Base-by-base conservation (phyloP, 2,797 vertebrate species). In the Eulemur albifrons region DNA sequence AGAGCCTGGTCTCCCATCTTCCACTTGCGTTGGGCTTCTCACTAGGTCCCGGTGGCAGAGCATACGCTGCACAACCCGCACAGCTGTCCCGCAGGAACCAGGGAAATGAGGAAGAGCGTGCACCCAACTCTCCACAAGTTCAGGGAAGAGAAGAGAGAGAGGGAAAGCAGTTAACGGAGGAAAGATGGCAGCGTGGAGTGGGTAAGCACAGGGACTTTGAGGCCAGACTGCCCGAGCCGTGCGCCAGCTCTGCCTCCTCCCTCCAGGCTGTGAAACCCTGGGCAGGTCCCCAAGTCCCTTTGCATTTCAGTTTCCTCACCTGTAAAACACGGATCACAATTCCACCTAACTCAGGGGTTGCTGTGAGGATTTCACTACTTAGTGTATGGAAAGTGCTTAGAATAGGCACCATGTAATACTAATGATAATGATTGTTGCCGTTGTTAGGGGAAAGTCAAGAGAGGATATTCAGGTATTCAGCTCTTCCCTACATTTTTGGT, bases 171-270 rank as follows among this genome's bases (percentile, higher is more conserved):
- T 4, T 1, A 4, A 23, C 0, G 23, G 30, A 2, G 69, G 10
- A 45, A 35, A 63, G 67, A 21, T 0, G 0, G 35, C 27, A 25
- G 18, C 12, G 10, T 10, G 50, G 38, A 11, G 15, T 4, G 10
- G 52, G 54, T 15, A 4, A 17, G 45, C 6, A 17, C 25, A 8
- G 20, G 20, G 52, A 38, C 38, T 30, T 4, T 10, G 69, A 57
- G 43, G 15, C 48, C 32, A 1, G 5, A 11, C 4, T 2, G 2
- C 0, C 57, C 0, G 7, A 13, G 12, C 21, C 3, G 2, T 12
- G 54, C 17, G 2, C 35, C 82, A 25, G 25, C 45, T 48, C 59
- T 11, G 25, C n/a, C 65, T 17, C 25, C 61, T 30, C 35, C 61
- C 18, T 17, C 30, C 61, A n/a, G 40, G 3, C 0, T 0, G 17